Evolutionary conservation across 2,797 vertebrate genomes (phyloP).

Genomic region (Sebastes taczanowskii): DNA sequence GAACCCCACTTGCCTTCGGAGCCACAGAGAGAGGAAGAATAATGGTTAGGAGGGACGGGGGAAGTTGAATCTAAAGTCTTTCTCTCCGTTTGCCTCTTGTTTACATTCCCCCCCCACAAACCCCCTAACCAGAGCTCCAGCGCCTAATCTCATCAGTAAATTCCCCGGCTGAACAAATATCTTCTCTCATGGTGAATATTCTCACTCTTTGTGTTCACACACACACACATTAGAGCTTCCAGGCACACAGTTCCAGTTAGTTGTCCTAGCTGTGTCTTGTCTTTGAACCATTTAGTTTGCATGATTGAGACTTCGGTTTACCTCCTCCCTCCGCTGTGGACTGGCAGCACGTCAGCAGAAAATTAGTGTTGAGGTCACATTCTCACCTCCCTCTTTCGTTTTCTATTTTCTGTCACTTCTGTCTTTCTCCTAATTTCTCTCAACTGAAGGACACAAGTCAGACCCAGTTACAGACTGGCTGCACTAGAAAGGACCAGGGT

Average conservation of each 20-base stretch:
- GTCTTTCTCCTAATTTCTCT: neutral
- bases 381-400: slow-evolving; percentile 22
- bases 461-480: neutral
- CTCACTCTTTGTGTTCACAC: slow-evolving; percentile 21
- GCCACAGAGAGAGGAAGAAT: slow-evolving; percentile 4
- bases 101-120: slow-evolving; percentile 68
- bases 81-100: slow-evolving; percentile 56
- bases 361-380: neutral
- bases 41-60: neutral
- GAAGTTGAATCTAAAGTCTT: slow-evolving; percentile 25
- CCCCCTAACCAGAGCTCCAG: slow-evolving; percentile 48
- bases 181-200: slow-evolving; percentile 58
- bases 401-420: slow-evolving; percentile 1
- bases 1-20: neutral
- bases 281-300: neutral
- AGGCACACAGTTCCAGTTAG: neutral
- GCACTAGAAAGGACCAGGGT: neutral
- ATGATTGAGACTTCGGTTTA: neutral
- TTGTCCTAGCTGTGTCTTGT: neutral
- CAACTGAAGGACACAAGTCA: slow-evolving; percentile 33
- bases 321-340: neutral
- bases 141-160: slow-evolving; percentile 71
- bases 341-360: slow-evolving; percentile 1
- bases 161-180: slow-evolving; percentile 73
- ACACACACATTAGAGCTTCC: neutral